Conservation (phyloP, 2,113 vertebrate species). For the Leucoraja erinaceus region DNA sequence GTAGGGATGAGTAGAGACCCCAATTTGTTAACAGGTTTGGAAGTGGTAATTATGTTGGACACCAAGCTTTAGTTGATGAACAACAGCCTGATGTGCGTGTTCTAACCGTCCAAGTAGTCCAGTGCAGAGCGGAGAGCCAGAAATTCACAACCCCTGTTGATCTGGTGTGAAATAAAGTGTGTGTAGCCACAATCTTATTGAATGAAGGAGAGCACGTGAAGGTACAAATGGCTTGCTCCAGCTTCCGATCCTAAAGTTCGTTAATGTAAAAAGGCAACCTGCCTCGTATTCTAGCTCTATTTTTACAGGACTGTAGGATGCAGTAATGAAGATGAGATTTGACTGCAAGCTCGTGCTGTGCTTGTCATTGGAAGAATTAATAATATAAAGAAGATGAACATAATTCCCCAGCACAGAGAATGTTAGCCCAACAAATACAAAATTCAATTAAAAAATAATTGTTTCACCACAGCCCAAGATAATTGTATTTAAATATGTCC, state of each 20-base stretch:
- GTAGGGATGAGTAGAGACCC: too few species aligned
- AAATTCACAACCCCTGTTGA: too few species aligned
- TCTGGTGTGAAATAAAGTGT: background rate
- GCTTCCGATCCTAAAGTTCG: too few species aligned
- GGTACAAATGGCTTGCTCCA: background rate
- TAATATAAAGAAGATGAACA: background rate
- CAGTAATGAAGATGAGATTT: background rate
- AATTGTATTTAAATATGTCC: conserved; percentile 2
- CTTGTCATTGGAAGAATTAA: background rate
- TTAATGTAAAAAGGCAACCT: too few species aligned
- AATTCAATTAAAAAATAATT: background rate
- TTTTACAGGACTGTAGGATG: background rate
- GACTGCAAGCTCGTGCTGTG: background rate
- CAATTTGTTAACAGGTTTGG: too few species aligned
- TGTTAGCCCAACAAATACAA: background rate
- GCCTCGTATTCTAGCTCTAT: too few species aligned
- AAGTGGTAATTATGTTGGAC: too few species aligned
- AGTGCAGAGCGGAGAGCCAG: too few species aligned
- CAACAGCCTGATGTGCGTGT: too few species aligned
- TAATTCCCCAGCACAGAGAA: background rate
- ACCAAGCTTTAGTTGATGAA: too few species aligned
- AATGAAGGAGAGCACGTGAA: background rate
- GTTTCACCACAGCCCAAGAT: background rate
- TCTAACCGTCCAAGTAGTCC: too few species aligned
- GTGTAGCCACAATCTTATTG: background rate